phyloP scores from a whole-genome alignment of 2,113 vertebrate species.

The Crotalus horridus region DNA sequence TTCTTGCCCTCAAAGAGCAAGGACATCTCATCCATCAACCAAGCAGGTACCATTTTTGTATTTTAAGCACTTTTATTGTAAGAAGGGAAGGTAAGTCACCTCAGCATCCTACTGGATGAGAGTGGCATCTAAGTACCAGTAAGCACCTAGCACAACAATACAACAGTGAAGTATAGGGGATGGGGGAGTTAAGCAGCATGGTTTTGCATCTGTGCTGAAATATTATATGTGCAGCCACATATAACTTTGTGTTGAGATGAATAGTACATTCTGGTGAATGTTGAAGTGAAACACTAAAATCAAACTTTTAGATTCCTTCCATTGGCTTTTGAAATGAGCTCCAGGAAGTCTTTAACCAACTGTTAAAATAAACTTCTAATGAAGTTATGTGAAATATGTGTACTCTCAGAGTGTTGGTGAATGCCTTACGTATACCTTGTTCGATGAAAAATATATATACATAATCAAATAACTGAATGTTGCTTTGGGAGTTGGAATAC shows the following conservation, averaged over 20 bases:
- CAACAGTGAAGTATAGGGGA: neutral
- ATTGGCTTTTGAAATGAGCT: neutral
- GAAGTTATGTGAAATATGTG: constrained; percentile 40
- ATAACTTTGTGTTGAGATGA: neutral
- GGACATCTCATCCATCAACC: neutral
- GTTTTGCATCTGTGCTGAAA: neutral
- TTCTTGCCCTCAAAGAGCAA: neutral
- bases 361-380: constrained; percentile 35
- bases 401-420: constrained; percentile 20
- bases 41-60: neutral
- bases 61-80: neutral
- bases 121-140: neutral
- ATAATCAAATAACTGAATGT: constrained; percentile 38
- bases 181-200: neutral
- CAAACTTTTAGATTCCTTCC: neutral
- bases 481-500: constrained; percentile 44
- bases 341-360: constrained; percentile 35
- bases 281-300: neutral
- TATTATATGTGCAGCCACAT: neutral
- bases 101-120: neutral
- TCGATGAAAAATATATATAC: constrained; percentile 49
- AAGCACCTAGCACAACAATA: neutral
- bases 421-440: constrained; percentile 18
- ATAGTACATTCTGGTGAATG: neutral
- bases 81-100: neutral